Evolutionary conservation across 2,888 invertebrate genomes (phyloP), one percentile per base, ranked within the genome.

Genomic region (Acanthopleura granulata): DNA sequence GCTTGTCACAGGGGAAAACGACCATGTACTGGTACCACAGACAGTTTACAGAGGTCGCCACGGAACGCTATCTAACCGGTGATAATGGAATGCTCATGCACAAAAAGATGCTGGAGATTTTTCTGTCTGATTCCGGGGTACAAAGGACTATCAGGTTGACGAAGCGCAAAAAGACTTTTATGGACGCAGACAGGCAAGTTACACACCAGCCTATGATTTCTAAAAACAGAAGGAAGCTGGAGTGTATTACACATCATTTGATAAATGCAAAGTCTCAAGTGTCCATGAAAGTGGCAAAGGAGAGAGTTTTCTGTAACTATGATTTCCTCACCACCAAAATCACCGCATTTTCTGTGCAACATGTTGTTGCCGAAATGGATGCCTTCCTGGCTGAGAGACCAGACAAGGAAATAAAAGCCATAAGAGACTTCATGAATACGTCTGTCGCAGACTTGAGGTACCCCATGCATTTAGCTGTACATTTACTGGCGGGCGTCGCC

Each of bases 371-470:
- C 73, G 94, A 94, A 89, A 95, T 97, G 74, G 94, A 95, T 82
- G 92, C 93, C 72, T 95, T 96, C 74, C 94, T 95, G 87, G 94
- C 94, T 66, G 95, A 96, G 86, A 95, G 96, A 0, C 93, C 95
- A 51, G 94, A 94, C 77, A 92, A 96, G 66, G 94, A 95, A 93
- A 92, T 93, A 29, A 93, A 94, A 84, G 95, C 96, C 0, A 94
- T 86, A 14, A 76, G 78, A 50, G 76, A 79, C 18, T 85, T 84
- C 73, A 73, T 86, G 25, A 18, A 40, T 16, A 22, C 71, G 1
- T 75, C 76, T 30, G 74, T 77, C 4, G 79, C 77, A 27, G 77
- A 83, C 40, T 50, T 84, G 30, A 75, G 75, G 22, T 76, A 78
- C 27, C 75, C 78, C 25, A 72, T 76, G 6, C 79, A 76, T 15